These are phyloP conservation scores for Tyrophagus putrescentiae DNA, from an alignment of 1,140 invertebrate species.

Conservation along the genomic window DNA sequence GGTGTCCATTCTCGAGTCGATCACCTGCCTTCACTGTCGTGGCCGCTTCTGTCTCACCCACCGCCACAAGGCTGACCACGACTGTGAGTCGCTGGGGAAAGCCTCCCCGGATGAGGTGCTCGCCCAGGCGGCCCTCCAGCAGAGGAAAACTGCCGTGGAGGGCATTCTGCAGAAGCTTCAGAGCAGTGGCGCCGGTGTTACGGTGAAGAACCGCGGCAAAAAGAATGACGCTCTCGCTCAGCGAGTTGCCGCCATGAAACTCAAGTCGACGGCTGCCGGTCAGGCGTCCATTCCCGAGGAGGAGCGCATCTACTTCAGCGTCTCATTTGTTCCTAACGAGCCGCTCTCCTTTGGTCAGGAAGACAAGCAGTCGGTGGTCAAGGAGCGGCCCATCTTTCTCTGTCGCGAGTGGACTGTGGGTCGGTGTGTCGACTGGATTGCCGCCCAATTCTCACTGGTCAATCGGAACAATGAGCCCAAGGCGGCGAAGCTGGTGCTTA, in stretches of 20 bases:
- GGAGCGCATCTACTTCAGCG: constrained; percentile 20
- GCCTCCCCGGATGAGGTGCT: too few relatives aligned
- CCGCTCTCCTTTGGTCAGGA: not conserved
- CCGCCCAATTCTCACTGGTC: constrained; percentile 2
- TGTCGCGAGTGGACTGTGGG: constrained; percentile 21
- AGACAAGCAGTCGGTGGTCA: not conserved
- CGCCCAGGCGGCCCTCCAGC: not conserved
- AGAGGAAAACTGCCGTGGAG: not conserved
- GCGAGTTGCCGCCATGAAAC: constrained; percentile 22
- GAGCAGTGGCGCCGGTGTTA: not conserved
- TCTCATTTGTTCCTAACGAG: constrained; percentile 7
- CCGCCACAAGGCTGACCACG: constrained; percentile 14
- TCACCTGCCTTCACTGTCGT: constrained; percentile 13
- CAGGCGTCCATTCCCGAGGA: constrained; percentile 9
- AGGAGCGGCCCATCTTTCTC: constrained; percentile 15
- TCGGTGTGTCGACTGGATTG: constrained; percentile 21
- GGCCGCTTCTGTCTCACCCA: constrained; percentile 15
- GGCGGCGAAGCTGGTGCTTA: constrained; percentile 10
- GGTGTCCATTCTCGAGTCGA: constrained; percentile 5
- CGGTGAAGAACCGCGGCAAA: constrained; percentile 15
- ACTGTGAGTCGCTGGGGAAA: not conserved
- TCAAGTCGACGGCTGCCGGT: constrained; percentile 16
- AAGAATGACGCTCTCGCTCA: constrained; percentile 20
- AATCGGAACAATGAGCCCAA: constrained; percentile 16
- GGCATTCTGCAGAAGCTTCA: not conserved